These are phyloP conservation scores for Cryptomyrus ogoouensis DNA, from an alignment of 2,113 vertebrate species.

Conservation along the genomic window DNA sequence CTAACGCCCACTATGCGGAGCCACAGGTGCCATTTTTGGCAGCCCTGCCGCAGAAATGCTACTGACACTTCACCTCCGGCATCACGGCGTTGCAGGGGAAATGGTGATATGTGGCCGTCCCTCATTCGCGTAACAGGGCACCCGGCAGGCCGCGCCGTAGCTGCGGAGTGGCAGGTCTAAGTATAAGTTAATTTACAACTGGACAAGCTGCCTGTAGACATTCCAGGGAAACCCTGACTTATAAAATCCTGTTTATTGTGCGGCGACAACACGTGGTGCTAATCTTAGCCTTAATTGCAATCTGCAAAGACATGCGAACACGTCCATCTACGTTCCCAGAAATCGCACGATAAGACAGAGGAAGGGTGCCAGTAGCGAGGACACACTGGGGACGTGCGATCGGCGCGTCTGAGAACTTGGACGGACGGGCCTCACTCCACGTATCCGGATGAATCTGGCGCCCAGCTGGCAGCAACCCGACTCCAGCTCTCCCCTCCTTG, in stretches of 20 bases:
- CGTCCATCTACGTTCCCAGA: not conserved
- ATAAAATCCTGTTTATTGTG: not conserved
- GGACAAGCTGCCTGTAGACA: not conserved
- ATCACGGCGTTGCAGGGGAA: not conserved
- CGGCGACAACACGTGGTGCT: not conserved
- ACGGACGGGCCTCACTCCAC: not conserved
- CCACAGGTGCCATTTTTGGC: not conserved
- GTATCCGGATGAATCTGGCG: conserved; percentile 9
- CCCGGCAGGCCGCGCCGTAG: not conserved
- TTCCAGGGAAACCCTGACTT: not conserved
- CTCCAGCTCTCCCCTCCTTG: not conserved
- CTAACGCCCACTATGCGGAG: not conserved
- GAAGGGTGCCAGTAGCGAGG: not conserved
- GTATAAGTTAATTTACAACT: conserved; percentile 7
- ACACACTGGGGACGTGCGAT: not conserved
- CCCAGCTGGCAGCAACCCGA: conserved; percentile 29
- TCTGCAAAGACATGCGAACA: not conserved
- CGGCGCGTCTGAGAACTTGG: not conserved
- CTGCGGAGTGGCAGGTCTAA: not conserved
- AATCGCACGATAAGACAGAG: not conserved
- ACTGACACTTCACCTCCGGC: not conserved
- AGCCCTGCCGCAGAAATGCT: not conserved
- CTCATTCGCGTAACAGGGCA: not conserved
- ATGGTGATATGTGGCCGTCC: not conserved
- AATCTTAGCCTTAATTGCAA: not conserved